Conservation (phyloP, 2,113 vertebrate genomes). For the Vulpes lagopus region DNA sequence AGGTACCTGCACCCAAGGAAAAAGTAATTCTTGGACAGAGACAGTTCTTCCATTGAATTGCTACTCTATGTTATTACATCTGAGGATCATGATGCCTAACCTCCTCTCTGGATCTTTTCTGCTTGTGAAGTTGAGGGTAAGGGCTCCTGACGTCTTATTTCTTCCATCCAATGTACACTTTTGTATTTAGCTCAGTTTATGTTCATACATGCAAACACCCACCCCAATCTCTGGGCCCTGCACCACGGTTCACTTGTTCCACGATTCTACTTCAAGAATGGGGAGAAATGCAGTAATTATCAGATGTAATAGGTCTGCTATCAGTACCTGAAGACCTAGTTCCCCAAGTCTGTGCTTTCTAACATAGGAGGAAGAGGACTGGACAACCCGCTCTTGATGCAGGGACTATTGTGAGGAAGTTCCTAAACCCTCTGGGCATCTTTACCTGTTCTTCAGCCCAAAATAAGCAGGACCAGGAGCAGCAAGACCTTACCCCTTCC, state of each 20-base stretch:
- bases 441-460: background rate
- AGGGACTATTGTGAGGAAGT: background rate
- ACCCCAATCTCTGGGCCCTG: background rate
- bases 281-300: background rate
- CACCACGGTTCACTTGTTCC: background rate
- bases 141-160: slow-evolving; percentile 2
- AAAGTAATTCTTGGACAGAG: background rate
- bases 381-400: background rate
- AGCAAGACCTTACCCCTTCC: background rate
- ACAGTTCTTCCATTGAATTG: background rate
- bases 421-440: background rate
- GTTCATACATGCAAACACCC: background rate
- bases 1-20: background rate
- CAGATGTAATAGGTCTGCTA: background rate
- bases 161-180: background rate
- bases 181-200: slow-evolving; percentile 25
- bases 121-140: slow-evolving; percentile 18
- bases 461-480: background rate
- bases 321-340: background rate
- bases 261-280: background rate
- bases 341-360: background rate
- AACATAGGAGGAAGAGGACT: background rate
- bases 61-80: background rate
- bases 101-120: background rate
- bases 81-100: background rate